Conservation (phyloP, 2,888 invertebrate genomes). For the Caenorhabditis panamensis region DNA sequence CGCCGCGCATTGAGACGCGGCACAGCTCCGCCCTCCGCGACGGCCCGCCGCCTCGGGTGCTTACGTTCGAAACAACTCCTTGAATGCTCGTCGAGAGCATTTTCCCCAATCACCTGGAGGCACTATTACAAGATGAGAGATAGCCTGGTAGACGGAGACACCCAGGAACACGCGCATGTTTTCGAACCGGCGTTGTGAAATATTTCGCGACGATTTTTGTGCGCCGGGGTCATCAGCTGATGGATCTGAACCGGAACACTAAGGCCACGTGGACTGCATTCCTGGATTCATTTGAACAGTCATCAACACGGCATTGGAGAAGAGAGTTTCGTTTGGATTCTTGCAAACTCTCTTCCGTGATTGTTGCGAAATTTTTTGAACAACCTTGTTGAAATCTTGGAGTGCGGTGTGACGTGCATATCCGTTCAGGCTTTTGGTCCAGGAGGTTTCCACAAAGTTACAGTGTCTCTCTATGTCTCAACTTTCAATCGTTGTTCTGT, state of each 20-base stretch:
- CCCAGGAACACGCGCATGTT: slow-evolving; percentile 13
- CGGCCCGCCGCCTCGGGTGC: slow-evolving; percentile 31
- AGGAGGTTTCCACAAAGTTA: too few relatives aligned
- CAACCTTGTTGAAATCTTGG: too few relatives aligned
- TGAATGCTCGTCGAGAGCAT: slow-evolving; percentile 20
- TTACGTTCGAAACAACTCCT: slow-evolving; percentile 59
- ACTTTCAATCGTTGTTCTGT: too few relatives aligned
- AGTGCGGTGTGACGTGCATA: too few relatives aligned
- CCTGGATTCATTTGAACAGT: too few relatives aligned
- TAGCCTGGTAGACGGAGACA: slow-evolving; percentile 9
- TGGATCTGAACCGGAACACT: neutral
- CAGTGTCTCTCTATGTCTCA: too few relatives aligned
- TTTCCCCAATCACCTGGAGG: slow-evolving; percentile 32
- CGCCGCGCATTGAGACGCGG: slow-evolving; percentile 29
- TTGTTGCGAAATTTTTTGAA: too few relatives aligned
- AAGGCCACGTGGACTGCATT: neutral
- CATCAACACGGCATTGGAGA: neutral
- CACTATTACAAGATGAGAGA: slow-evolving; percentile 6
- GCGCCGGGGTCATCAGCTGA: slow-evolving; percentile 10
- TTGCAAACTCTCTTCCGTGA: too few relatives aligned
- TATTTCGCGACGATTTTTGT: slow-evolving; percentile 7
- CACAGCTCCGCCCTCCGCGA: slow-evolving; percentile 38
- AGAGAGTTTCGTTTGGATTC: too few relatives aligned
- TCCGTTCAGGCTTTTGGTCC: neutral
- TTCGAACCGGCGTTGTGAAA: slow-evolving; percentile 9